Percentiles rank a stretch among this genome's conserved stretches.
Conservation (phyloP, 2,888 invertebrate genomes). For the Thysanoteuthis rhombus region DNA sequence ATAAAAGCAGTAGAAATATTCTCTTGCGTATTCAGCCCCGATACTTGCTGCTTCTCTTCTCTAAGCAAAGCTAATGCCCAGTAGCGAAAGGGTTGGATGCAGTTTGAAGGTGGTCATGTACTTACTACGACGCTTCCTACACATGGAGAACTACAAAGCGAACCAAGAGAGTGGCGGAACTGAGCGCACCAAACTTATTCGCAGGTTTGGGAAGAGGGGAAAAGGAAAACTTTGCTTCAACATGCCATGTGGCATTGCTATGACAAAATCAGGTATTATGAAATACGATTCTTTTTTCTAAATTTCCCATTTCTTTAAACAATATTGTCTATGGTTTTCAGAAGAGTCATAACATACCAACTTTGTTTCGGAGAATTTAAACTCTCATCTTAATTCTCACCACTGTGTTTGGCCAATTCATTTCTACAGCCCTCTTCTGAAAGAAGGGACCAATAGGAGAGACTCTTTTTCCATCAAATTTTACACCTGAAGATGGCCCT, state of each 20-base stretch:
- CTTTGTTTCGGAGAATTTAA: too few relatives aligned
- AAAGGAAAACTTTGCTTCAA: constrained; percentile 58
- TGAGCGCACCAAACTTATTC: constrained; percentile 51
- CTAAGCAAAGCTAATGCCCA: neutral
- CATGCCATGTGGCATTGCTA: constrained; percentile 60
- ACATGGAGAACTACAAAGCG: constrained; percentile 34
- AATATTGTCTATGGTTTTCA: too few relatives aligned
- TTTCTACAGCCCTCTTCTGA: too few relatives aligned
- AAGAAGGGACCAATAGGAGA: too few relatives aligned
- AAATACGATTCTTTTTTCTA: neutral
- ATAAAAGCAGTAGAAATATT: neutral
- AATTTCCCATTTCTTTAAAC: neutral
- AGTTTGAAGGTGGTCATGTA: constrained; percentile 38
- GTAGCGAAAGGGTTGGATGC: neutral
- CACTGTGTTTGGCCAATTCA: too few relatives aligned
- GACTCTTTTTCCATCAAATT: too few relatives aligned
- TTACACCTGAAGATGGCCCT: too few relatives aligned
- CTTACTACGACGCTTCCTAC: constrained; percentile 40
- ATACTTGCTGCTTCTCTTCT: neutral
- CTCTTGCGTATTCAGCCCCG: neutral
- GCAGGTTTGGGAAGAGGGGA: constrained; percentile 56
- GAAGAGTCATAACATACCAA: too few relatives aligned
- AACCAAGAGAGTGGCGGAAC: constrained; percentile 39
- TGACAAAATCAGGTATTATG: constrained; percentile 55
- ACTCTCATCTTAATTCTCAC: too few relatives aligned